Percentiles rank a stretch among this genome's conserved stretches.
These are phyloP conservation scores for Torymus texanus DNA, from an alignment of 2,888 invertebrate species.

Conservation along the genomic window DNA sequence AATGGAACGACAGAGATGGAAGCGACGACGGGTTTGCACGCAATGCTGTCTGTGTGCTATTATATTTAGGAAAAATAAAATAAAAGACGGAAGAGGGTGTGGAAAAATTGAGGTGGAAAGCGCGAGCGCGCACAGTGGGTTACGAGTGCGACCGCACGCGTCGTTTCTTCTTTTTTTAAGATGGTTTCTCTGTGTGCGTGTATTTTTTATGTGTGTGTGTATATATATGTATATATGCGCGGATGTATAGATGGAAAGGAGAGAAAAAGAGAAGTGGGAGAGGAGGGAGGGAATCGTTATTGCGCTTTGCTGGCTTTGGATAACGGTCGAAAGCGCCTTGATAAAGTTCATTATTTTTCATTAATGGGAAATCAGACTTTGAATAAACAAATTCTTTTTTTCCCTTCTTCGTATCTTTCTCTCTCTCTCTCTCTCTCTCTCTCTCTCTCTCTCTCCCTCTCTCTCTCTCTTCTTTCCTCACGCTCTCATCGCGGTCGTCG, in stretches of 20 bases:
- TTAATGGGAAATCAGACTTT: not conserved
- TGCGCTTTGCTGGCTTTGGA: slow-evolving; percentile 17
- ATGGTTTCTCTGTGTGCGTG: too few relatives aligned
- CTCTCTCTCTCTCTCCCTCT: too few relatives aligned
- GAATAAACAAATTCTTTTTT: too few relatives aligned
- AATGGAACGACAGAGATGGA: too few relatives aligned
- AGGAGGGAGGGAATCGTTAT: slow-evolving; percentile 1
- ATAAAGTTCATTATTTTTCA: slow-evolving; percentile 8
- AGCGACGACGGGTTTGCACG: not conserved
- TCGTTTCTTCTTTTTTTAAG: not conserved
- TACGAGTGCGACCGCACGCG: not conserved
- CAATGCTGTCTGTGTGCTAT: not conserved
- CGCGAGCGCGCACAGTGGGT: slow-evolving; percentile 22
- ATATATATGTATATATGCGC: too few relatives aligned
- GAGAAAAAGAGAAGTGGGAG: not conserved
- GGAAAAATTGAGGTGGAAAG: slow-evolving; percentile 40
- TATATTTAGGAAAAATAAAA: not conserved
- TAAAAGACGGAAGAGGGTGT: not conserved
- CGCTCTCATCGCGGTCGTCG: too few relatives aligned
- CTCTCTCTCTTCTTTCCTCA: too few relatives aligned
- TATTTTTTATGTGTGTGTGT: too few relatives aligned
- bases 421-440: too few relatives aligned
- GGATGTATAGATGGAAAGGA: not conserved
- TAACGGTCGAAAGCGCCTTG: not conserved
- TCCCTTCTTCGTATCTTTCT: too few relatives aligned